A percentile compares a stretch with the other conserved stretches of the same genome.
Evolutionary conservation across 2,888 invertebrate genomes (phyloP).

Genomic region (Drosophila nigritarsus): DNA sequence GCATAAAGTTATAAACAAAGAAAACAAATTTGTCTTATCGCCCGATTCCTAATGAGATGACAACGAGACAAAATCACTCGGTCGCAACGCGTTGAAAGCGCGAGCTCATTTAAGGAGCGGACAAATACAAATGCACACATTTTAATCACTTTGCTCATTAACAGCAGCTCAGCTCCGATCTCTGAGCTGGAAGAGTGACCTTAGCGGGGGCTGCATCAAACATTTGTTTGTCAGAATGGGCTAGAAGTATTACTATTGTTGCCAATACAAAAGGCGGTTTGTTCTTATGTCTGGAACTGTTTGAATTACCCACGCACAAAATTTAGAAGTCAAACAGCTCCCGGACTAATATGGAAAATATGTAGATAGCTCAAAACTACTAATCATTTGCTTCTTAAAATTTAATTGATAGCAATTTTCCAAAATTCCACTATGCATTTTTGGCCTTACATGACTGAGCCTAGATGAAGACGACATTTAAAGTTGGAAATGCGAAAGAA

Average conservation of each 20-base stretch:
- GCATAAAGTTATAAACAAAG: slow-evolving; percentile 75
- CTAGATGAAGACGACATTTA: neutral
- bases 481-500: neutral
- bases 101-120: slow-evolving; percentile 82
- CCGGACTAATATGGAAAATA: slow-evolving; percentile 26
- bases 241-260: slow-evolving; percentile 22
- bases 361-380: slow-evolving; percentile 11
- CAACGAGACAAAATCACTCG: slow-evolving; percentile 80
- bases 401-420: neutral
- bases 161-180: slow-evolving; percentile 36
- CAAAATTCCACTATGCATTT: neutral
- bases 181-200: neutral
- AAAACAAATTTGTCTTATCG: slow-evolving; percentile 84
- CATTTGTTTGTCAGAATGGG: slow-evolving; percentile 23
- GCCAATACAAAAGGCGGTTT: neutral
- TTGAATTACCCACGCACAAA: slow-evolving; percentile 22
- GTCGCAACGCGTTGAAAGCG: slow-evolving; percentile 76
- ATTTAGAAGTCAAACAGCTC: slow-evolving; percentile 5
- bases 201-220: slow-evolving; percentile 6
- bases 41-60: slow-evolving; percentile 83
- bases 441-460: neutral
- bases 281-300: slow-evolving; percentile 2
- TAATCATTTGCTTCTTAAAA: neutral
- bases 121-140: slow-evolving; percentile 82
- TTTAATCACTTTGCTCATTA: slow-evolving; percentile 84